phyloP scores from a whole-genome alignment of 2,113 vertebrate genomes.

The Caranx melampygus region DNA sequence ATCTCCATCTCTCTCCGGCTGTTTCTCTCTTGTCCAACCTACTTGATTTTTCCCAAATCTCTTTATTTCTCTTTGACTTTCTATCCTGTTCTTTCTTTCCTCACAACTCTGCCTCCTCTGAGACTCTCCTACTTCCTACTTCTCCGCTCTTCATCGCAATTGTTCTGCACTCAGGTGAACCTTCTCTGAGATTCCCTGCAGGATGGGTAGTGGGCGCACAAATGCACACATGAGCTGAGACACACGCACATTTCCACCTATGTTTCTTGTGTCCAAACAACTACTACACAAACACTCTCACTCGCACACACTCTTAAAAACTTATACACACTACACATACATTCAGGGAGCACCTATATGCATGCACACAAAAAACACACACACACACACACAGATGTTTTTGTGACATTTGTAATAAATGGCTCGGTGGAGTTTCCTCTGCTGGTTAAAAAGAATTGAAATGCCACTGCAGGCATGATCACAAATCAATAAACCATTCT shows the following conservation, averaged over 20 bases:
- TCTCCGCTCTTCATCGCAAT: constrained; percentile 32
- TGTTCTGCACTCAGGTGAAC: constrained; percentile 46
- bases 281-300: not conserved
- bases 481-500: constrained; percentile 71
- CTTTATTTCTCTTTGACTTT: constrained; percentile 24
- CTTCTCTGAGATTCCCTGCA: constrained; percentile 52
- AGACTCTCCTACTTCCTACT: constrained; percentile 35
- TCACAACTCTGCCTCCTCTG: constrained; percentile 15
- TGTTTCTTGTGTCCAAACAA: constrained; percentile 4
- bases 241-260: not conserved
- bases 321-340: not conserved
- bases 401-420: constrained; percentile 67
- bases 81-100: constrained; percentile 9
- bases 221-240: not conserved
- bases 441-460: constrained; percentile 66
- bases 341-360: not conserved
- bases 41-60: constrained; percentile 20
- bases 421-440: constrained; percentile 54
- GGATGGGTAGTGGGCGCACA: constrained; percentile 25
- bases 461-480: constrained; percentile 71
- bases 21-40: constrained; percentile 40
- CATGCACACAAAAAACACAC: not conserved
- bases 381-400: constrained; percentile 11
- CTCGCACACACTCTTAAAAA: not conserved
- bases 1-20: constrained; percentile 13